phyloP scores from a whole-genome alignment of 2,888 invertebrate genomes.

The Criorhina ranunculi region DNA sequence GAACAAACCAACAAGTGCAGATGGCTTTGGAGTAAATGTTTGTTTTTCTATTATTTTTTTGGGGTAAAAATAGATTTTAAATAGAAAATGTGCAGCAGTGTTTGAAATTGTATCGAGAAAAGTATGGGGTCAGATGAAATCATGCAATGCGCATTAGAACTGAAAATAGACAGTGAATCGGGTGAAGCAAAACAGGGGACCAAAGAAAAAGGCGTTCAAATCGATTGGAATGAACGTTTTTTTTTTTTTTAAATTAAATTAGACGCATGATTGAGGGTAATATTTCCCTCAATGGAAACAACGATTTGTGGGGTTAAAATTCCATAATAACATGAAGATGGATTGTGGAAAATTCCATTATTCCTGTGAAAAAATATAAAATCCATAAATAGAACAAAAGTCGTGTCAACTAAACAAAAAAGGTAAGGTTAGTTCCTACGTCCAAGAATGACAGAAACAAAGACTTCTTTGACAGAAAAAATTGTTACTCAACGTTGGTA shows the following conservation, averaged over 20 bases:
- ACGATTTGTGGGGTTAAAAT: no score
- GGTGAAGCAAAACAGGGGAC: not conserved
- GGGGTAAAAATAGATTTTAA: constrained; percentile 36
- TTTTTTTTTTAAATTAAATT: not conserved
- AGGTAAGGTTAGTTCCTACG: no score
- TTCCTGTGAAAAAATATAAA: no score
- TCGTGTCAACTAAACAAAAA: no score
- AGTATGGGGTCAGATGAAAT: constrained; percentile 33
- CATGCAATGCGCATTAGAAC: constrained; percentile 28
- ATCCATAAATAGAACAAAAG: no score
- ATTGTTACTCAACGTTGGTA: no score
- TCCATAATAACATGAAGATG: no score
- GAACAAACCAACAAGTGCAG: constrained; percentile 10
- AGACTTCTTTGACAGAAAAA: no score
- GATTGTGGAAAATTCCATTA: no score
- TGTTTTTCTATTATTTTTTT: not conserved
- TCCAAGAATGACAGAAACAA: no score
- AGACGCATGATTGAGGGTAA: no score
- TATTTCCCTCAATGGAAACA: no score
- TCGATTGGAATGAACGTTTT: not conserved
- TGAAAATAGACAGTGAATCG: constrained; percentile 32
- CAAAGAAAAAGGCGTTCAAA: constrained; percentile 8
- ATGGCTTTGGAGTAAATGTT: constrained; percentile 43
- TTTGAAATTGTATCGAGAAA: constrained; percentile 10
- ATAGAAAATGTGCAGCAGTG: constrained; percentile 32